phyloP scores from a whole-genome alignment of 2,888 invertebrate genomes.

The Hypomecis punctinalis region DNA sequence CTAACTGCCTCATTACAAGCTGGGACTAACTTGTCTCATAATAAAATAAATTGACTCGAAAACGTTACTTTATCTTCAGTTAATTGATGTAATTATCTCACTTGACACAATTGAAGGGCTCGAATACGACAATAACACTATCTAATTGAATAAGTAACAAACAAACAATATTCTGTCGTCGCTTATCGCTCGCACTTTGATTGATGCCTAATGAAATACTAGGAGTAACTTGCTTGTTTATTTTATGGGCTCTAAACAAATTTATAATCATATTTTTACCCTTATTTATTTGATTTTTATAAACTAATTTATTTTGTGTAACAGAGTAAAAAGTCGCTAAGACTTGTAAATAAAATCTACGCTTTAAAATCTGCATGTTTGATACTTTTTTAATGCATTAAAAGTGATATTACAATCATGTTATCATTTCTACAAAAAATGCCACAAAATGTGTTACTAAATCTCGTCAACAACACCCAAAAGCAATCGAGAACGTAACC shows the following conservation, averaged over 20 bases:
- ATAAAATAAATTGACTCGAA: neutral
- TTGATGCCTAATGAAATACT: slow-evolving; percentile 16
- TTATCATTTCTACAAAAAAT: neutral
- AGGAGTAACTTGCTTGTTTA: slow-evolving; percentile 13
- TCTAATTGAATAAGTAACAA: slow-evolving; percentile 25
- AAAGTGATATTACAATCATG: no score
- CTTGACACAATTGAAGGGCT: slow-evolving; percentile 21
- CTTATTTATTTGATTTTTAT: slow-evolving; percentile 1
- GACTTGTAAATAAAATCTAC: neutral
- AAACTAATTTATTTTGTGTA: neutral
- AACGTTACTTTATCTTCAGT: neutral
- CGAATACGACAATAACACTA: slow-evolving; percentile 16
- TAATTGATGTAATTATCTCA: slow-evolving; percentile 14
- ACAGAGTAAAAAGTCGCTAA: neutral
- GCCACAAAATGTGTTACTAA: slow-evolving; percentile 38
- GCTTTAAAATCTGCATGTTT: neutral
- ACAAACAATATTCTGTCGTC: slow-evolving; percentile 12
- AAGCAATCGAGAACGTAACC: neutral
- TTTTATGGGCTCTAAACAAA: slow-evolving; percentile 8
- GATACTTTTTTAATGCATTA: neutral
- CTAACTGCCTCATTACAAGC: no score
- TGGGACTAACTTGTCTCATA: no score
- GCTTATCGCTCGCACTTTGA: slow-evolving; percentile 32
- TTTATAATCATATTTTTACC: slow-evolving; percentile 4
- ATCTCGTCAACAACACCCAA: slow-evolving; percentile 17